Evolutionary conservation across 2,888 invertebrate species (phyloP).

Genomic region (Tuta absoluta): DNA sequence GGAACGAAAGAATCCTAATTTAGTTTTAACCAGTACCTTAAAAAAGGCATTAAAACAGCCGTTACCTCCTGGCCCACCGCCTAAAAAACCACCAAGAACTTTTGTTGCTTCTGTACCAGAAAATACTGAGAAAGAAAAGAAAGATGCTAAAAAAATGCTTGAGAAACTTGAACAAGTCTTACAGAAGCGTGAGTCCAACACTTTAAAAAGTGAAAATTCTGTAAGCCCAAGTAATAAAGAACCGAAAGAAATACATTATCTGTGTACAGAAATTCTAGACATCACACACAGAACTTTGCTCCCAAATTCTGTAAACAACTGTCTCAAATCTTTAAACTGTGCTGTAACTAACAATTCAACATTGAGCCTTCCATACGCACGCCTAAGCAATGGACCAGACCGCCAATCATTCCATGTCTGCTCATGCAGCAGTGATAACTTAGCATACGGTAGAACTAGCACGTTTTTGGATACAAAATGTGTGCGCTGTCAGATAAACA

Average conservation of each 20-base stretch:
- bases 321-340: slow-evolving; percentile 73
- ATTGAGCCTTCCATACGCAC: slow-evolving; percentile 67
- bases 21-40: slow-evolving; percentile 81
- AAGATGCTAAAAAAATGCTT: slow-evolving; percentile 83
- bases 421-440: slow-evolving; percentile 53
- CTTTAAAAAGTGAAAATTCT: slow-evolving; percentile 37
- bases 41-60: slow-evolving; percentile 85
- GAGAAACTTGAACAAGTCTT: slow-evolving; percentile 83
- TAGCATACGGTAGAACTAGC: slow-evolving; percentile 33
- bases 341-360: slow-evolving; percentile 61
- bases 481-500: slow-evolving; percentile 55
- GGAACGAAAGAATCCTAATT: slow-evolving; percentile 71
- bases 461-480: slow-evolving; percentile 46
- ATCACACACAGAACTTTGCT: slow-evolving; percentile 61
- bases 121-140: slow-evolving; percentile 57
- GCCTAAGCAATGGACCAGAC: slow-evolving; percentile 47
- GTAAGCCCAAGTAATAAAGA: slow-evolving; percentile 39
- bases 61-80: slow-evolving; percentile 86
- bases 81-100: slow-evolving; percentile 87
- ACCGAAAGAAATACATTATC: slow-evolving; percentile 74
- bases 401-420: slow-evolving; percentile 37
- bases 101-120: slow-evolving; percentile 78
- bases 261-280: slow-evolving; percentile 75
- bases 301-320: slow-evolving; percentile 60
- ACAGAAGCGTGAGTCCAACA: slow-evolving; percentile 65